These are phyloP conservation scores for Bos taurus DNA, from an alignment of 2,113 vertebrate species.

Conservation along the genomic window ARS-UCD2.0 NC_037336.1:93972001-93972500, in stretches of 20 bases:
- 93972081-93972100: neutral
- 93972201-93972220: neutral
- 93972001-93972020: neutral
- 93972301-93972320: slow-evolving; percentile 12
- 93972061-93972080: neutral
- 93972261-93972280: neutral
- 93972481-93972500: neutral
- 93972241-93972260: neutral
- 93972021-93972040: neutral
- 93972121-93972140: slow-evolving; percentile 9
- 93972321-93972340: neutral
- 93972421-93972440: neutral
- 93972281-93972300: neutral
- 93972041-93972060: neutral
- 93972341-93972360: neutral
- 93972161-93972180: neutral
- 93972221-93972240: neutral
- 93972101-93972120: neutral
- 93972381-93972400: neutral
- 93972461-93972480: neutral
- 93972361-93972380: neutral
- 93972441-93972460: neutral
- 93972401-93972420: neutral
- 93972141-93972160: neutral
- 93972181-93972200: neutral